Base-by-base conservation (phyloP, 1,140 invertebrate species). In the Atta cephalotes region DNA sequence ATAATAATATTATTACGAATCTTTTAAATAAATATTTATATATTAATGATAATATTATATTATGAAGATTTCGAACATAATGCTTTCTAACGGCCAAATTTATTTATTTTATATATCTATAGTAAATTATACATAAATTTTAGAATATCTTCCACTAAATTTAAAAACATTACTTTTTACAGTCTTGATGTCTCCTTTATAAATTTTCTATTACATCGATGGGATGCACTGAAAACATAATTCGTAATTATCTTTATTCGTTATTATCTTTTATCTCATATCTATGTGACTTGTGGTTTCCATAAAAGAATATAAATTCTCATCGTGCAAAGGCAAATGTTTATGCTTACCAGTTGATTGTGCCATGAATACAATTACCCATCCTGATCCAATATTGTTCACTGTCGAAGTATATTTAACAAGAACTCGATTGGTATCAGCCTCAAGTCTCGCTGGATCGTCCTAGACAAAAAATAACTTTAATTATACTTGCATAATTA, bases 381-480 rank as follows among this genome's bases (percentile, higher is more conserved):
- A 98, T 65, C 97, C 97, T 9, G 96, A 96, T 7, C 97, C 97
- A 68, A 96, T 96, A 84, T 97, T 97, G 89, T 97, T 97, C 49
- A 96, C 92, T 49, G 96, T 96, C 6, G 97, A 97, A 56, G 94
- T 95, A 91, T 97, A 97, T 1, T 96, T 95, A 12, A 98, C 94
- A 63, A 95, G 93, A 10, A 97, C 90, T 86, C 95, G 94, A 93
- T 96, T 96, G 16, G 94, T 95, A 1, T 82, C 71, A 25, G 96
- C 96, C 2, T 94, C 94, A 87, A 96, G 97, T 72, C 93, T 92
- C 0, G 96, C 96, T 1, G 97, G 97, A 0, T 63, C 90, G 91
- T 97, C 97, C 92, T 96, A 65, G 45, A 35, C 3, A 88, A 81
- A 65, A 87, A 56, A 65, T 74, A 82, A 12, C 71, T 51, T 66